Conservation (phyloP, 2,888 invertebrate genomes). For the Netelia virgata region DNA sequence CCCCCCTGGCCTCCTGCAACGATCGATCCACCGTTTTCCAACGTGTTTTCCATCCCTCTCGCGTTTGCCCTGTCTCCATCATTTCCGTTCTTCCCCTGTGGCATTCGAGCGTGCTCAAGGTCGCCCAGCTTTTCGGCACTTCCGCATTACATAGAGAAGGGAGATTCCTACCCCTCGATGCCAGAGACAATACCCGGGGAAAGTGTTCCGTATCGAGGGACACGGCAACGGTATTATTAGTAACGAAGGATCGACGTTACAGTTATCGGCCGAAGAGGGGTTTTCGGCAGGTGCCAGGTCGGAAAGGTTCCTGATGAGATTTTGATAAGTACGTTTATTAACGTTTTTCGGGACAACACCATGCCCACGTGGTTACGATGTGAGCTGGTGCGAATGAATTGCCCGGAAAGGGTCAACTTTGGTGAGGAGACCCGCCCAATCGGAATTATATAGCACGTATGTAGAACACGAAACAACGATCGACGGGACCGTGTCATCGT, state of each 20-base stretch:
- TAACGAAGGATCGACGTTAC: neutral
- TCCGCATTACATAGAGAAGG: conserved; percentile 20
- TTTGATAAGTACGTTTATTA: no score
- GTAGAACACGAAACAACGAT: no score
- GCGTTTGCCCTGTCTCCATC: conserved; percentile 8
- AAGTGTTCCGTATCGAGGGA: neutral
- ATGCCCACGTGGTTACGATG: no score
- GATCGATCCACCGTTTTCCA: conserved; percentile 69
- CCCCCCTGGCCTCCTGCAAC: conserved; percentile 15
- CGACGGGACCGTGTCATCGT: no score
- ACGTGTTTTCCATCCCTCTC: conserved; percentile 32
- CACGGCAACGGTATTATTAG: neutral
- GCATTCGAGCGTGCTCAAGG: conserved; percentile 40
- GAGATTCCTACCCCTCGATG: neutral
- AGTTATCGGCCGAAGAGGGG: neutral
- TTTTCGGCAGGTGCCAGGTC: no score
- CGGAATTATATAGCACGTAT: no score
- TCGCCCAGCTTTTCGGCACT: conserved; percentile 26
- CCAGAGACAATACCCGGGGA: neutral
- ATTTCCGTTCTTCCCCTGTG: neutral
- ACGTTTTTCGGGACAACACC: no score
- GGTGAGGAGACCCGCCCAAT: neutral
- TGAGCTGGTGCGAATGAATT: no score
- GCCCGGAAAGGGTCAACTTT: neutral
- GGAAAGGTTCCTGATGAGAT: no score